Evolutionary conservation across 2,113 vertebrate species (phyloP), one percentile per base, ranked within the genome.

Genomic region (Balaeniceps rex): DNA sequence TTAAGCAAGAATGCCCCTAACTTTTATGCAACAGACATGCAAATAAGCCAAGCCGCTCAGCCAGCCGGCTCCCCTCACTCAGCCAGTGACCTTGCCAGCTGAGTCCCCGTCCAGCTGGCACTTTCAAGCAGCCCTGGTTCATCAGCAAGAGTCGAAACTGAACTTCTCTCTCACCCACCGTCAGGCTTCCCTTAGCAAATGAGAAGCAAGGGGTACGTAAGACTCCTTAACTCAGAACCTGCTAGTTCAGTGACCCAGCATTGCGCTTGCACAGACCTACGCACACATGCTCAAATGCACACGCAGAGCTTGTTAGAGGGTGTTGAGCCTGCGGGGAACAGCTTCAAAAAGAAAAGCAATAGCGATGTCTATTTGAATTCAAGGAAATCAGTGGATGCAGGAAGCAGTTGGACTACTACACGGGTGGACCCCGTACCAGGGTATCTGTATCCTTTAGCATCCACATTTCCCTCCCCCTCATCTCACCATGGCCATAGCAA

Each of bases 31-130:
- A 63, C 47, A 68, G 72, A 33, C 42, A 58, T n/a, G 22, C 74
- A 96, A 81, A 90, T 60, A 77, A 60, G 24, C 16, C 23, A 34
- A 90, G 26, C 4, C 72, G 38, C 69, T 81, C 78, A 52, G 52
- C n/a, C 42, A 88, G 60, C 23, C 5, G 6, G 29, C 7, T 4
- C 25, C 4, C 11, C 10, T 76, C 0, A 0, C 25, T 55, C 51
- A 71, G 55, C 24, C 70, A 69, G 55, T 17, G 42, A 66, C 49
- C 10, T 25, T 57, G 68, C 63, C n/a, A 74, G 44, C 46, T 64
- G 25, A 66, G n/a, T 76, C 42, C 10, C 16, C 8, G 0, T 57
- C 36, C 77, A 49, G 42, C 36, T 57, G 34, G 12, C 33, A 29
- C 74, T 92, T 89, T 64, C 72, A 88, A n/a, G 58, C 68, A 89